phyloP scores from a whole-genome alignment of 1,140 invertebrate genomes.

The Bathynomus jamesi region DNA sequence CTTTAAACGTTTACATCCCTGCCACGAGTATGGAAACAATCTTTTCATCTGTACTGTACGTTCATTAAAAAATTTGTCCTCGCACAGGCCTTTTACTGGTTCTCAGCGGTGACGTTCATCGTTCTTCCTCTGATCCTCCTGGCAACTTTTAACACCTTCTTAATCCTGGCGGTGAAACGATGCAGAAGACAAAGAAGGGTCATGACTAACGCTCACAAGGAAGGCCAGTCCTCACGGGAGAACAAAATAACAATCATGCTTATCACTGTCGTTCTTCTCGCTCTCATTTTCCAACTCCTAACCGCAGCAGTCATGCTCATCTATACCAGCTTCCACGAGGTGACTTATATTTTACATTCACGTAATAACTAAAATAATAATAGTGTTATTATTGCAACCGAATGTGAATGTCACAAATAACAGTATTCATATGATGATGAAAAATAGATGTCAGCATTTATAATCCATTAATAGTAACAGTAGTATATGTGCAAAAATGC shows the following conservation, averaged over 20 bases:
- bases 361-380: no score
- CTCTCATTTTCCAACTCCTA: constrained; percentile 62
- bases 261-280: constrained; percentile 64
- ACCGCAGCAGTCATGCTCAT: constrained; percentile 56
- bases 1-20: no score
- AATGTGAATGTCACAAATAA: no score
- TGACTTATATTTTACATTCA: no score
- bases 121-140: constrained; percentile 59
- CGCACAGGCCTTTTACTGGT: constrained; percentile 62
- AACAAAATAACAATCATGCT: constrained; percentile 66
- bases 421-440: no score
- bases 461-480: no score
- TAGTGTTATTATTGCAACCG: no score
- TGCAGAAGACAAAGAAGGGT: constrained; percentile 49
- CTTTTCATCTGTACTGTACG: no score
- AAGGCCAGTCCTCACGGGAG: constrained; percentile 49
- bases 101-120: constrained; percentile 56
- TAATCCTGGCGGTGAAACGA: constrained; percentile 57
- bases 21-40: no score
- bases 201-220: constrained; percentile 47
- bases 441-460: no score
- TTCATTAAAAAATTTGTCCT: no score
- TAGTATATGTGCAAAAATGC: no score
- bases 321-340: constrained; percentile 47
- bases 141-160: constrained; percentile 62